Percentiles rank a stretch among this genome's conserved stretches.
phyloP scores from a whole-genome alignment of 2,797 vertebrate species.

The Pampus argenteus region DNA sequence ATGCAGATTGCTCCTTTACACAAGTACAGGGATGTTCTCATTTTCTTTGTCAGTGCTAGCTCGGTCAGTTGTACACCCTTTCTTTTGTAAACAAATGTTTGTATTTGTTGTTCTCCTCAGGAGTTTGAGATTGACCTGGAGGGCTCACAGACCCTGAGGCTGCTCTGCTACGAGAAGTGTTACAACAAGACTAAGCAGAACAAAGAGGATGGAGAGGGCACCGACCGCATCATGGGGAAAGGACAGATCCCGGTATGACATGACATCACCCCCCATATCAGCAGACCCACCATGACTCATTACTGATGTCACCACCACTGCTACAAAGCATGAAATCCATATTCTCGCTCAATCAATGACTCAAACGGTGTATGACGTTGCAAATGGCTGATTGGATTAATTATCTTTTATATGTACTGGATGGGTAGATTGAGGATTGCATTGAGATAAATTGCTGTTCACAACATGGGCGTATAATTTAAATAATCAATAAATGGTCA shows the following conservation, averaged over 20 bases:
- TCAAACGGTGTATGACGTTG: constrained; percentile 21
- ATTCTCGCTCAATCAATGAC: constrained; percentile 24
- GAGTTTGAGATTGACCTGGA: constrained; percentile 98
- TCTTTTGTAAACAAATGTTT: not conserved
- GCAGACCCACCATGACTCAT: constrained; percentile 54
- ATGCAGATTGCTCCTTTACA: constrained; percentile 43
- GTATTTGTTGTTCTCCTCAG: constrained; percentile 72
- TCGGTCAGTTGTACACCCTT: not conserved
- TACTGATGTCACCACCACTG: constrained; percentile 55
- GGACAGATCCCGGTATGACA: constrained; percentile 92
- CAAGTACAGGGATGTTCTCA: constrained; percentile 55
- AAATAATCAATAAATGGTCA: not conserved
- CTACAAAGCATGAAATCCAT: constrained; percentile 49
- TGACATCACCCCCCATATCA: constrained; percentile 60
- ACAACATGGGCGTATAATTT: not conserved
- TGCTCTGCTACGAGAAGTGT: constrained; percentile 94
- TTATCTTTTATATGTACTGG: constrained; percentile 26
- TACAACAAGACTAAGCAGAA: constrained; percentile 87
- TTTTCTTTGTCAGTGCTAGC: constrained; percentile 1
- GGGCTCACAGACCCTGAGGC: constrained; percentile 92
- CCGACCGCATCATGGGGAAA: constrained; percentile 91
- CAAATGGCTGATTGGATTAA: constrained; percentile 47
- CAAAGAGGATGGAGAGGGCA: constrained; percentile 91
- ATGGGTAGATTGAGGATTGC: constrained; percentile 7
- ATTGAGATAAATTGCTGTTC: constrained; percentile 5